Conservation (phyloP, 2,113 vertebrate species). For the Mormoops blainvillei region DNA sequence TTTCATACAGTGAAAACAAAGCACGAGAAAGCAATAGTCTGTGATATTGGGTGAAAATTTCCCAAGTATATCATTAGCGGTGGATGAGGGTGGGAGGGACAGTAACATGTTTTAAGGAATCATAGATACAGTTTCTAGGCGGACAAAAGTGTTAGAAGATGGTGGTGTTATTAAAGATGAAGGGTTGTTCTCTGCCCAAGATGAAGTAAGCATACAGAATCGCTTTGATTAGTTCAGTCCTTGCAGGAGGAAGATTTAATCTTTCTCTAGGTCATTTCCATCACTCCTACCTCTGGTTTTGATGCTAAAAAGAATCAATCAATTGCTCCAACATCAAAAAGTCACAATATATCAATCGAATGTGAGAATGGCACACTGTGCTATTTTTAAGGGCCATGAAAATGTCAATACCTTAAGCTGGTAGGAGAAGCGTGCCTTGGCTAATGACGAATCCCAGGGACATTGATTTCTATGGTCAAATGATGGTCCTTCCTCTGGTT, state of each 20-base stretch:
- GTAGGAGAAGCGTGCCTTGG: background rate
- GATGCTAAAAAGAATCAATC: constrained; percentile 29
- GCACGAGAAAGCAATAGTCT: background rate
- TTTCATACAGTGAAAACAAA: background rate
- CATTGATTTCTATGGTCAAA: background rate
- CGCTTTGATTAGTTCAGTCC: background rate
- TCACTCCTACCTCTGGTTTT: background rate
- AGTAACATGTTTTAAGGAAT: background rate
- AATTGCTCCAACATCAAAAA: constrained; percentile 10
- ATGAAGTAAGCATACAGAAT: background rate
- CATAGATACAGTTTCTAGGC: background rate
- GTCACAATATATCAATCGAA: constrained; percentile 14
- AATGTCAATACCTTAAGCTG: background rate
- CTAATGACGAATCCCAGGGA: background rate
- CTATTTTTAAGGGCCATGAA: constrained; percentile 39
- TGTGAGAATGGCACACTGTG: background rate
- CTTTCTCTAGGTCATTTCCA: background rate
- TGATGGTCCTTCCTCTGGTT: background rate
- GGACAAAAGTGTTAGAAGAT: background rate
- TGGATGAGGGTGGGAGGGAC: background rate
- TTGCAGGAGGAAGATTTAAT: background rate
- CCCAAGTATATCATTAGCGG: background rate
- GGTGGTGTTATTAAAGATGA: background rate
- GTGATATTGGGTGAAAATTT: background rate
- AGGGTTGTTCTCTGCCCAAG: background rate